Conservation (phyloP, 1,140 invertebrate genomes). For the Trinorchestia longiramus region DNA sequence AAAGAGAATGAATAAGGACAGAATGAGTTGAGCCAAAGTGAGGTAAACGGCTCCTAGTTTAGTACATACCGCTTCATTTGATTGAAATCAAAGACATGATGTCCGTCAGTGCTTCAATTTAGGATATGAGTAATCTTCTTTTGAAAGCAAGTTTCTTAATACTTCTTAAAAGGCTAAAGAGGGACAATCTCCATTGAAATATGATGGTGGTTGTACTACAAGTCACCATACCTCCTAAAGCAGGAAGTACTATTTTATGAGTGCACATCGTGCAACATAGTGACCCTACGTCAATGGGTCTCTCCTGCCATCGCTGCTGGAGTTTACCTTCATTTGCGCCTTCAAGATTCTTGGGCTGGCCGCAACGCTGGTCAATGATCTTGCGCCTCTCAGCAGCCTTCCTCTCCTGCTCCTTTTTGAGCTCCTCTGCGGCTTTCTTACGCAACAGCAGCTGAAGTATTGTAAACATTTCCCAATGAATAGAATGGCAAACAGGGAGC, state of each 20-base stretch:
- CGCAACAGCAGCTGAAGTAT: conserved; percentile 85
- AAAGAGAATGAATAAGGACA: not conserved
- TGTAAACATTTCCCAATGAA: not conserved
- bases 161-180: not conserved
- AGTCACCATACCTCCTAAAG: not conserved
- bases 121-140: not conserved
- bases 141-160: not conserved
- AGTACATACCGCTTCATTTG: not conserved
- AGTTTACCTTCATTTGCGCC: conserved; percentile 86
- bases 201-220: not conserved
- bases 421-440: conserved; percentile 99
- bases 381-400: conserved; percentile 97
- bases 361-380: conserved; percentile 95
- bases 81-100: not conserved
- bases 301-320: not conserved
- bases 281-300: not conserved
- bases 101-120: not conserved
- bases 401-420: conserved; percentile 99
- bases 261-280: not conserved
- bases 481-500: not conserved
- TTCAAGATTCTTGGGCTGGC: conserved; percentile 89
- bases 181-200: not conserved
- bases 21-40: not conserved
- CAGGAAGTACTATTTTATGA: not conserved
- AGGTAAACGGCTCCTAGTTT: not conserved